Conservation (phyloP, 1,140 invertebrate genomes). For the Saccostrea glomerata region DNA sequence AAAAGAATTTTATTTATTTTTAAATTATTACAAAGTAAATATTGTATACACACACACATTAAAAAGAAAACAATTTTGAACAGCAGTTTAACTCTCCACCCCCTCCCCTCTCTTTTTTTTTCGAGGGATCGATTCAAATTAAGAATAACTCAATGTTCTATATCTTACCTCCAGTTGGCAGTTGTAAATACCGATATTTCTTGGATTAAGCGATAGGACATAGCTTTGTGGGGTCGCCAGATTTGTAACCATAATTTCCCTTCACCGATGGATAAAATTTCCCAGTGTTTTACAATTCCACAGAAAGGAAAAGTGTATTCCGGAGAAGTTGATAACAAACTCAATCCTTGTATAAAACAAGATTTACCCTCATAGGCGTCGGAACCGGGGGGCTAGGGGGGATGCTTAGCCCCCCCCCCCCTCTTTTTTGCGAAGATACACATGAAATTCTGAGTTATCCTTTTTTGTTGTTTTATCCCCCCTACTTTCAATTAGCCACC, state of each 20-base stretch:
- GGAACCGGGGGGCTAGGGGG: too few relatives aligned
- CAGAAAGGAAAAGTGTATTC: conserved; percentile 11
- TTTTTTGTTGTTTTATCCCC: too few relatives aligned
- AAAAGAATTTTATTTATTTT: neutral
- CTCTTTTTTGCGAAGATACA: too few relatives aligned
- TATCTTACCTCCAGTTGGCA: neutral
- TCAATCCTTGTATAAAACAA: neutral
- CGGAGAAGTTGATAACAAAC: neutral
- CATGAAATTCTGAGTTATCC: too few relatives aligned
- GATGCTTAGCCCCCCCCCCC: too few relatives aligned
- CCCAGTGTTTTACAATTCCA: neutral
- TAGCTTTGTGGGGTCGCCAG: conserved; percentile 1
- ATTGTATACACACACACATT: too few relatives aligned
- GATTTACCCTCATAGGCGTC: too few relatives aligned
- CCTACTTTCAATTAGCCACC: too few relatives aligned
- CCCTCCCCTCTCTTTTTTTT: neutral
- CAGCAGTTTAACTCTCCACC: neutral
- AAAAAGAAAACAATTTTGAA: too few relatives aligned
- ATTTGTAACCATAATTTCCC: neutral
- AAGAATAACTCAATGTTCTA: neutral
- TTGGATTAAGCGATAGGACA: neutral
- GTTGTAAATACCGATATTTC: neutral
- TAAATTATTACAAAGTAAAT: neutral
- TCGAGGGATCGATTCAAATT: neutral
- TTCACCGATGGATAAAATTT: neutral